These are phyloP conservation scores for Benthosema pterotum DNA, from an alignment of 2,797 vertebrate species.

Conservation along the genomic window DNA sequence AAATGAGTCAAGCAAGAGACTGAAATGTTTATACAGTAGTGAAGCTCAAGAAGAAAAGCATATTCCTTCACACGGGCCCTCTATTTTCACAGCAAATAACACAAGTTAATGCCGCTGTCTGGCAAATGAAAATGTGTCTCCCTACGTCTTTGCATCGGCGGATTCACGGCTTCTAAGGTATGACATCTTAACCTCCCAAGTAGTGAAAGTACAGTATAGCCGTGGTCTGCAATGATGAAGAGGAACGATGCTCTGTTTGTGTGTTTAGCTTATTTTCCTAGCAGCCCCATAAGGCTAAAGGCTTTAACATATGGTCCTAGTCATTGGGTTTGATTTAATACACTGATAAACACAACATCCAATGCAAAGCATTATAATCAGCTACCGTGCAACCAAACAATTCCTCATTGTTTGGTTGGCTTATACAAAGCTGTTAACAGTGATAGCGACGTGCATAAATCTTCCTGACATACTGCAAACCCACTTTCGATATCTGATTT, in stretches of 20 bases:
- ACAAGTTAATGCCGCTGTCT: conserved; percentile 47
- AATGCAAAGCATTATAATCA: conserved; percentile 40
- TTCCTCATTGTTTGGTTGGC: conserved; percentile 17
- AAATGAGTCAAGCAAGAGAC: conserved; percentile 51
- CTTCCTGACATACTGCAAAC: conserved; percentile 9
- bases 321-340: conserved; percentile 63
- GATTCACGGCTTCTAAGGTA: conserved; percentile 25
- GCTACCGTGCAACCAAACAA: conserved; percentile 42
- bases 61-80: conserved; percentile 26
- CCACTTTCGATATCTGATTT: conserved; percentile 4
- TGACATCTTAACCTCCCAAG: conserved; percentile 16
- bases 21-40: conserved; percentile 29
- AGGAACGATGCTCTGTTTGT: conserved; percentile 32
- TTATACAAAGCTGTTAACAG: conserved; percentile 16
- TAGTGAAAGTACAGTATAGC: neutral
- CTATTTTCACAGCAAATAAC: conserved; percentile 52
- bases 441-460: conserved; percentile 32
- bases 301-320: conserved; percentile 40
- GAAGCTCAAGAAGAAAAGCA: conserved; percentile 57
- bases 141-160: conserved; percentile 39
- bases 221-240: conserved; percentile 1
- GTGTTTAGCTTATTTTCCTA: conserved; percentile 49
- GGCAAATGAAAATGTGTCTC: conserved; percentile 45
- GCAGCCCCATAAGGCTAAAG: conserved; percentile 44
- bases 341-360: conserved; percentile 47